phyloP scores from a whole-genome alignment of 2,797 vertebrate genomes.

The Enteromius viviparus region DNA sequence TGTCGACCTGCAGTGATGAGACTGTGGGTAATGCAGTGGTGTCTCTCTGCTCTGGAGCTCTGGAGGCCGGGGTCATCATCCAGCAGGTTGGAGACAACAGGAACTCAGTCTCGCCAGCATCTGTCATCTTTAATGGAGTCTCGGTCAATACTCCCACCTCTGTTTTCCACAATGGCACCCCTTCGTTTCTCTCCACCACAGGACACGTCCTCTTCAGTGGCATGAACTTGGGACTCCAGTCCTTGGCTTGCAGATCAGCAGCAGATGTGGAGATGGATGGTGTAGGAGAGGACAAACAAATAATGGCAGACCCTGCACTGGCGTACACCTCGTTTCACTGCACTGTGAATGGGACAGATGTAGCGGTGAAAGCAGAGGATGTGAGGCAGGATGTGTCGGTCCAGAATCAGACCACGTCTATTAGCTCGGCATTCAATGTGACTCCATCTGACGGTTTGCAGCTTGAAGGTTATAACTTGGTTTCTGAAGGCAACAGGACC shows the following conservation, averaged over 20 bases:
- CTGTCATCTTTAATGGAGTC: slow-evolving; percentile 85
- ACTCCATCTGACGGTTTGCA: slow-evolving; percentile 79
- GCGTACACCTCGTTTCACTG: slow-evolving; percentile 81
- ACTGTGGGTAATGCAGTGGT: slow-evolving; percentile 78
- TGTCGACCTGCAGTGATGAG: slow-evolving; percentile 84
- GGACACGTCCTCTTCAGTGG: slow-evolving; percentile 69
- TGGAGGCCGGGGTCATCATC: slow-evolving; percentile 75
- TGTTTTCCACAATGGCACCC: slow-evolving; percentile 82
- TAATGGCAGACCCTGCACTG: slow-evolving; percentile 78
- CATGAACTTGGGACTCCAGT: slow-evolving; percentile 88
- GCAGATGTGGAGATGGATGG: slow-evolving; percentile 84
- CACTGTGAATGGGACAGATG: slow-evolving; percentile 83
- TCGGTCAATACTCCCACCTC: slow-evolving; percentile 22
- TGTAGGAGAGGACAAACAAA: slow-evolving; percentile 83
- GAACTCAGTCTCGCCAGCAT: slow-evolving; percentile 82
- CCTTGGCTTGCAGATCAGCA: slow-evolving; percentile 84
- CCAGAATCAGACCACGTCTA: slow-evolving; percentile 80
- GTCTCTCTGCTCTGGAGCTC: slow-evolving; percentile 74
- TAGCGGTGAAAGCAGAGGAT: slow-evolving; percentile 85
- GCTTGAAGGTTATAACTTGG: slow-evolving; percentile 91
- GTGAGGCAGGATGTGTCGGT: slow-evolving; percentile 67
- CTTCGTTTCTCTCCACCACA: slow-evolving; percentile 93
- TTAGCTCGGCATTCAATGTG: slow-evolving; percentile 86
- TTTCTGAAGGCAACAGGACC: slow-evolving; percentile 75
- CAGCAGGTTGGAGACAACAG: slow-evolving; percentile 94